phyloP scores from a whole-genome alignment of 2,797 vertebrate genomes.

The Limnodromus scolopaceus region DNA sequence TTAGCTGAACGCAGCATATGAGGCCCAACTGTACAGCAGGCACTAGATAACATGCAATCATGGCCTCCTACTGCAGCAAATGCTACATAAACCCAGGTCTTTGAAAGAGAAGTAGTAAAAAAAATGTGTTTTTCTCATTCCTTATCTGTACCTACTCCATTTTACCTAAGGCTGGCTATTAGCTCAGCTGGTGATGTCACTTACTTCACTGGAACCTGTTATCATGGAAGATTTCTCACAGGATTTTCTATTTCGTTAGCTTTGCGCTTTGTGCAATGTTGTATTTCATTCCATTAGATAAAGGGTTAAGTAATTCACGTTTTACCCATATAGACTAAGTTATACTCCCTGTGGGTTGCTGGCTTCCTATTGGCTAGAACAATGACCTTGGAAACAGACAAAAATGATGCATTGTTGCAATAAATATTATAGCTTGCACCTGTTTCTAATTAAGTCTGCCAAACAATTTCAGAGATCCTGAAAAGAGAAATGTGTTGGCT shows the following conservation, averaged over 20 bases:
- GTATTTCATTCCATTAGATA: conserved; percentile 47
- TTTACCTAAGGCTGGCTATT: conserved; percentile 61
- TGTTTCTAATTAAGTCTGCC: conserved; percentile 72
- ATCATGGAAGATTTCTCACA: conserved; percentile 35
- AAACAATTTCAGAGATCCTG: conserved; percentile 66
- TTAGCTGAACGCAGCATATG: background rate
- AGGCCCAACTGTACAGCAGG: background rate
- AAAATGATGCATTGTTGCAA: conserved; percentile 74
- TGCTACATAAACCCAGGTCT: conserved; percentile 10
- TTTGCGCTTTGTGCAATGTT: background rate
- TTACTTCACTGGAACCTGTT: conserved; percentile 61
- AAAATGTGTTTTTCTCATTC: conserved; percentile 26
- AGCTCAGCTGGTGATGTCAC: conserved; percentile 66
- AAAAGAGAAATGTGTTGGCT: conserved; percentile 67
- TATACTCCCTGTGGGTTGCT: conserved; percentile 65
- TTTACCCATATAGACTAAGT: conserved; percentile 58
- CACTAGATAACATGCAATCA: background rate
- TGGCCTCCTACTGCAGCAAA: conserved; percentile 31
- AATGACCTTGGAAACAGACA: conserved; percentile 72
- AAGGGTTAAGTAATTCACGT: conserved; percentile 60
- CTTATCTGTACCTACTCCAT: conserved; percentile 42
- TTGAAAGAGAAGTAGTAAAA: background rate
- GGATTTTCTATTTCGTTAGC: conserved; percentile 32
- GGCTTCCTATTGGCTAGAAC: conserved; percentile 55
- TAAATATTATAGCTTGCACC: conserved; percentile 72